Base-by-base conservation (phyloP, 2,113 vertebrate genomes). In the Gymnocephalus cernua region DNA sequence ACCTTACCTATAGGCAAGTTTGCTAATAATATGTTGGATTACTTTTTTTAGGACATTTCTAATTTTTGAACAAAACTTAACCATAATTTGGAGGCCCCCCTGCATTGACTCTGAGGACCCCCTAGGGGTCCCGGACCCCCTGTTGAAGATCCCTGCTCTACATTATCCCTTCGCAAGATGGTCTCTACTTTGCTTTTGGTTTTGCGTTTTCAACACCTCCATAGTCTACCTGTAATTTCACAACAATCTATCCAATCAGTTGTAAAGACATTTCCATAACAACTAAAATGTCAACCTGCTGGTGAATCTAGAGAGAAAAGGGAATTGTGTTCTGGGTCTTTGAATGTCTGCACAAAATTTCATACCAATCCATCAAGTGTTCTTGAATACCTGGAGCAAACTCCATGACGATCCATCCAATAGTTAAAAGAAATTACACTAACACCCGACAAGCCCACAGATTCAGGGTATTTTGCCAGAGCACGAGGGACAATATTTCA, bases 401-500 rank as follows among this genome's bases (percentile, higher is more conserved):
- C 32, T 14, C 38, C 9, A 38, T 10, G 38, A 56, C 54, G 25
- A 27, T 56, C 12, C 13, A 56, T 25, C 13, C 4, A 27, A 27
- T 56, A 56, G 54, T 56, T 56, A 13, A 23, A 56, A 15, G 12
- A 56, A 15, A 56, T 56, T 27, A 15, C 23, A 25, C 23, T 1
- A 48, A 19, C 50, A 63, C 47, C 25, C 25, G 69, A 71, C 7
- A 61, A 71, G 54, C 41, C 56, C 25, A 27, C n/a, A 45, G 3
- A 69, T 58, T 51, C 32, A 56, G 29, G 0, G 1, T 59, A 44
- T 13, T 38, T 38, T 66, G 41, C 54, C 8, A 29, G 12, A 73
- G 15, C 23, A 8, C 2, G 21, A 32, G 14, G 57, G 85, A 83
- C 76, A 80, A 72, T 80, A 72, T 67, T 84, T 77, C 50, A 48